Conservation (phyloP, 2,888 invertebrate genomes). For the Lymantria dispar region DNA sequence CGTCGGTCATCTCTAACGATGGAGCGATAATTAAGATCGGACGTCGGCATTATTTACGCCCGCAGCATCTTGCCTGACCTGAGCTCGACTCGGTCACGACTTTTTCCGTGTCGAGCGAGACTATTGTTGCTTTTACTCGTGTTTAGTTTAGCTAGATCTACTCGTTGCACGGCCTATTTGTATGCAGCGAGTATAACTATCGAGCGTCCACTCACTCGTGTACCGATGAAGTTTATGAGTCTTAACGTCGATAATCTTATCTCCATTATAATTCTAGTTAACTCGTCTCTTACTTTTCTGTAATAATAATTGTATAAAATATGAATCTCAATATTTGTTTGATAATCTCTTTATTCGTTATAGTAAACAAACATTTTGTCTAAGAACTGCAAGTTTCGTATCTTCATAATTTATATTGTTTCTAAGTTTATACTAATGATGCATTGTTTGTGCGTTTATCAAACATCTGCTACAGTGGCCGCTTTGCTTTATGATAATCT, state of each 20-base stretch:
- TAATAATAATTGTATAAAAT: background rate
- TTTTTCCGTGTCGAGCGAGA: slow-evolving; percentile 69
- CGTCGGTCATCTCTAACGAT: slow-evolving; percentile 80
- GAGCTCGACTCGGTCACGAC: slow-evolving; percentile 72
- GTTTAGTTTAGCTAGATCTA: slow-evolving; percentile 53
- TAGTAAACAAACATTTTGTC: slow-evolving; percentile 16
- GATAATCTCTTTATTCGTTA: too few species aligned
- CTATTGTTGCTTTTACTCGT: slow-evolving; percentile 69
- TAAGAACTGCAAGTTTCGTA: slow-evolving; percentile 20
- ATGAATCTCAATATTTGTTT: background rate
- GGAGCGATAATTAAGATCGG: slow-evolving; percentile 80
- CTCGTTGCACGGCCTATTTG: slow-evolving; percentile 36
- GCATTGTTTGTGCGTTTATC: slow-evolving; percentile 39
- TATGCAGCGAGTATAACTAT: slow-evolving; percentile 27
- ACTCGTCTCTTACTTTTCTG: slow-evolving; percentile 10
- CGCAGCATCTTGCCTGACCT: slow-evolving; percentile 73
- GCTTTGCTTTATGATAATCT: slow-evolving; percentile 44
- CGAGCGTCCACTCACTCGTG: slow-evolving; percentile 24
- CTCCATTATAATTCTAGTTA: slow-evolving; percentile 19
- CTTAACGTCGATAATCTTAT: slow-evolving; percentile 24
- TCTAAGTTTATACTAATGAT: slow-evolving; percentile 36
- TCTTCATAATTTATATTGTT: slow-evolving; percentile 38
- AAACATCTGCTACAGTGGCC: slow-evolving; percentile 31
- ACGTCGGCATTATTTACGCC: slow-evolving; percentile 79
- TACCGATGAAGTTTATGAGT: slow-evolving; percentile 30